Conservation (phyloP, 2,797 vertebrate species). For the Antrozous pallidus region DNA sequence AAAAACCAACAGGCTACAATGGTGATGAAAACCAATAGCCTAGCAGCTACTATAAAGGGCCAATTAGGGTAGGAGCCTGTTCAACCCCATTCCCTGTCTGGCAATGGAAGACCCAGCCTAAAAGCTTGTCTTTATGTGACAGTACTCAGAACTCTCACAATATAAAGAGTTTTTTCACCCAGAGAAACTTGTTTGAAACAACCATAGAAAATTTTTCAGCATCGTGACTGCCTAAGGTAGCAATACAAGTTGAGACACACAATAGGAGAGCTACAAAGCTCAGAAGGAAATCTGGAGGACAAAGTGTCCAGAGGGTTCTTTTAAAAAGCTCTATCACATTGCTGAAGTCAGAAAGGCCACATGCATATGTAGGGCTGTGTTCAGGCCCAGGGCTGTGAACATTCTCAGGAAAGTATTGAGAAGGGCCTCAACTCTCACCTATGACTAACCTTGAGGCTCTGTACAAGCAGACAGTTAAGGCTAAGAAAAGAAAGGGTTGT, state of each 20-base stretch:
- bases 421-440: background rate
- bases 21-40: background rate
- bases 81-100: background rate
- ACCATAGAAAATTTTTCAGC: background rate
- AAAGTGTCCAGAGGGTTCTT: background rate
- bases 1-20: background rate
- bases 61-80: background rate
- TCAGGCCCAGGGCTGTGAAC: background rate
- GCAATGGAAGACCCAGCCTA: background rate
- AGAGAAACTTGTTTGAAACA: background rate
- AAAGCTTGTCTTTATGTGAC: background rate
- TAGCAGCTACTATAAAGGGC: background rate
- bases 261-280: background rate
- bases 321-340: background rate
- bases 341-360: background rate
- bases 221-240: background rate
- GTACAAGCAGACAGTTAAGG: background rate
- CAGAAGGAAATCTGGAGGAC: background rate
- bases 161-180: background rate
- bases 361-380: background rate
- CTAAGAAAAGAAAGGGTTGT: background rate
- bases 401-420: background rate
- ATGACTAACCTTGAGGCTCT: background rate
- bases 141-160: background rate
- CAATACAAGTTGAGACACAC: background rate